Evolutionary conservation across 2,888 invertebrate species (phyloP).

Genomic region (Plutella xylostella): DNA sequence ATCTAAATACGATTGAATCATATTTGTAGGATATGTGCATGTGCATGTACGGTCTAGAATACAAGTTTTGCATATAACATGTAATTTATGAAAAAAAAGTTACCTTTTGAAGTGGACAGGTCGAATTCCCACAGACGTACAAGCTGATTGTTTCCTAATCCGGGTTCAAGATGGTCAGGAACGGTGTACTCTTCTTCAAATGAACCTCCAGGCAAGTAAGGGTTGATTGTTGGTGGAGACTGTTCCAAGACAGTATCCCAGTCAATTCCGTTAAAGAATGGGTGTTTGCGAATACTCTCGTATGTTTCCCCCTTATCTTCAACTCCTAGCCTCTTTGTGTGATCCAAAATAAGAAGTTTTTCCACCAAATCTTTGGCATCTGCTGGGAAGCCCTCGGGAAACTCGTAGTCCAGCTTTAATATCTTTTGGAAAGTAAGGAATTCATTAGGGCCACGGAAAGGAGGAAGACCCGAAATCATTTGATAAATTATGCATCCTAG

Average conservation of each 20-base stretch:
- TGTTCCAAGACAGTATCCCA: conserved; percentile 84
- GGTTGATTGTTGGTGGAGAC: conserved; percentile 85
- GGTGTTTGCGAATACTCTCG: conserved; percentile 85
- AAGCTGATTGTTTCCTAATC: conserved; percentile 85
- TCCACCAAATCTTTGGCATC: conserved; percentile 90
- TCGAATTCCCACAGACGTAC: conserved; percentile 81
- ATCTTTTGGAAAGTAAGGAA: conserved; percentile 98
- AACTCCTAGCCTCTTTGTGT: conserved; percentile 84
- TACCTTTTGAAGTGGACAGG: conserved; percentile 65
- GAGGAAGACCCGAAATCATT: conserved; percentile 93
- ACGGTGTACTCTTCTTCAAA: conserved; percentile 79
- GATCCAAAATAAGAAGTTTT: conserved; percentile 85
- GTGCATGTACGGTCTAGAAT: neutral
- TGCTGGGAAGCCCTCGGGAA: conserved; percentile 91
- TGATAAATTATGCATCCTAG: conserved; percentile 97
- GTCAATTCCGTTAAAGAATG: conserved; percentile 85
- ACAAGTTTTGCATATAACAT: neutral
- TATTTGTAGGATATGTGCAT: too few relatives aligned
- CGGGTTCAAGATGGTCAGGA: conserved; percentile 86
- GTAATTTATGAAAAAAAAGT: conserved; percentile 15
- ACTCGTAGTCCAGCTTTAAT: conserved; percentile 88
- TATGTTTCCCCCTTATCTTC: conserved; percentile 78
- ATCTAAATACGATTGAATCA: conserved; percentile 35
- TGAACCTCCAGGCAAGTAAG: conserved; percentile 80
- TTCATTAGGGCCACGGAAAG: conserved; percentile 93